Conservation (phyloP, 2,797 vertebrate genomes). For the Gymnothorax reevesii region DNA sequence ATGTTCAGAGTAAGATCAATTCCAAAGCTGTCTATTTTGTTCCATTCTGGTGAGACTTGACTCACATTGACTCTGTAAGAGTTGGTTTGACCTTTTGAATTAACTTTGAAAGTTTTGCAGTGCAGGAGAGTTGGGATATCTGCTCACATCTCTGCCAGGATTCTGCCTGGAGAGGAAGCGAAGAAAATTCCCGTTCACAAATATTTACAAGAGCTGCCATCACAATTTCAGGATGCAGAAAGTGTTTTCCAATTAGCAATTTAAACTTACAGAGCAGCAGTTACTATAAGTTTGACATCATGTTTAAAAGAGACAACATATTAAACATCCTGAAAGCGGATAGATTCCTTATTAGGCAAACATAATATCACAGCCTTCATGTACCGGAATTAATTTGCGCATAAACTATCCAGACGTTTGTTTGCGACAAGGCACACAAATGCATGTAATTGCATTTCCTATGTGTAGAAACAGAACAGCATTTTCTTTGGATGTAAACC, state of each 20-base stretch:
- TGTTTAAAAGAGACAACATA: neutral
- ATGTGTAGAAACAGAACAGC: neutral
- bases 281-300: neutral
- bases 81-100: no score
- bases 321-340: neutral
- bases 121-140: no score
- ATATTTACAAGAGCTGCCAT: constrained; percentile 65
- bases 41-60: no score
- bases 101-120: no score
- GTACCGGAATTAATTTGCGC: neutral
- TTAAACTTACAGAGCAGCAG: neutral
- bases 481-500: neutral
- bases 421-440: neutral
- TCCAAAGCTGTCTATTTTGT: no score
- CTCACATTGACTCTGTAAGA: no score
- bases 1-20: no score
- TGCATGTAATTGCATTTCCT: neutral
- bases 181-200: constrained; percentile 63
- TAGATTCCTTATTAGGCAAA: neutral
- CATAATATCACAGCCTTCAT: neutral
- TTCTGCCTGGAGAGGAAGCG: constrained; percentile 59
- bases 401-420: neutral
- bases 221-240: constrained; percentile 52
- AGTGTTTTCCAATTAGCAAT: constrained; percentile 30
- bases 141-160: constrained; percentile 31